A percentile compares a stretch with the other conserved stretches of the same genome.
These are phyloP conservation scores for Oreonectes daqikongensis DNA, from an alignment of 2,797 vertebrate species.

Conservation along the genomic window DNA sequence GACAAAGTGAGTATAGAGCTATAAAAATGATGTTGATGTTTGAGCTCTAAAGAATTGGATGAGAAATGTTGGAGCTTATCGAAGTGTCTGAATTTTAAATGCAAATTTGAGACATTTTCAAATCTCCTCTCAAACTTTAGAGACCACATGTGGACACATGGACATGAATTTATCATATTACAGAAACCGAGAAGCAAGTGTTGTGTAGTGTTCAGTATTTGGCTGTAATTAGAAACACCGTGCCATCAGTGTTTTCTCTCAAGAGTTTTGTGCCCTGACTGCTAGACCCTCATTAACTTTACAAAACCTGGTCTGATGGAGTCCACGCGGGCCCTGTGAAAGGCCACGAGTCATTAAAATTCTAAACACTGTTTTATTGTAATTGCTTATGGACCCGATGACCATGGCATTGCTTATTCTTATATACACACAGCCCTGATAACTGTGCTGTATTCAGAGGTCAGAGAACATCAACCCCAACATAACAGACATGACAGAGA, in stretches of 20 bases:
- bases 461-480: background rate
- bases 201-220: slow-evolving; percentile 18
- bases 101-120: background rate
- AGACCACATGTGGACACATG: background rate
- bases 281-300: slow-evolving; percentile 61
- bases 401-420: slow-evolving; percentile 9
- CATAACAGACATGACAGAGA: background rate
- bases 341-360: slow-evolving; percentile 43
- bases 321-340: slow-evolving; percentile 48
- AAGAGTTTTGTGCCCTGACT: slow-evolving; percentile 60
- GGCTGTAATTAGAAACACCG: slow-evolving; percentile 47
- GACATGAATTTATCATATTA: background rate
- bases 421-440: background rate
- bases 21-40: background rate
- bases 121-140: background rate
- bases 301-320: slow-evolving; percentile 41
- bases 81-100: too few species aligned
- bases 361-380: slow-evolving; percentile 23
- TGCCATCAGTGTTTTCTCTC: slow-evolving; percentile 41
- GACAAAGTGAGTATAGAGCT: background rate
- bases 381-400: slow-evolving; percentile 39
- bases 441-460: background rate
- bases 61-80: too few species aligned
- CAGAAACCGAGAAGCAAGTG: background rate
- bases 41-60: background rate